Evolutionary conservation across 1,140 invertebrate genomes (phyloP).

Genomic region (Cepaea nemoralis): DNA sequence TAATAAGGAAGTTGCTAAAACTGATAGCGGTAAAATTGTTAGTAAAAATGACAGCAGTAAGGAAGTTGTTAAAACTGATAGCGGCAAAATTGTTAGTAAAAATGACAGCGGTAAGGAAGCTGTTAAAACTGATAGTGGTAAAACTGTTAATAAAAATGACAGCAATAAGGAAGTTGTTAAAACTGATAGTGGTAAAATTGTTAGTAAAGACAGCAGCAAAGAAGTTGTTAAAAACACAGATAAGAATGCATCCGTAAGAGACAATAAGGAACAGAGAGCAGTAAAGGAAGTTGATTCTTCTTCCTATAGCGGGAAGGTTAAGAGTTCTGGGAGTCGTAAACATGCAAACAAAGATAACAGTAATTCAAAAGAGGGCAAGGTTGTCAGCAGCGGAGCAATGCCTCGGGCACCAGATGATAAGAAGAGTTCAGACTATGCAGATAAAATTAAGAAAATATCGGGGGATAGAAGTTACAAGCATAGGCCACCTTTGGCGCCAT

Average conservation of each 20-base stretch:
- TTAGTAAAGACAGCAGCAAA: not conserved
- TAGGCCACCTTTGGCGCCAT: not conserved
- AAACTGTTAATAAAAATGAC: not conserved
- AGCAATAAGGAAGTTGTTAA: not conserved
- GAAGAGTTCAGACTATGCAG: not conserved
- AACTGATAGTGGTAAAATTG: too few relatives aligned
- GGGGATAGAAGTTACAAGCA: not conserved
- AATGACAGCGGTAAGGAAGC: not conserved
- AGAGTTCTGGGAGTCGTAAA: not conserved
- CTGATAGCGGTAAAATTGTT: not conserved
- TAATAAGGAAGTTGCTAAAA: not conserved
- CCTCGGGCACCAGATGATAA: not conserved
- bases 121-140: not conserved
- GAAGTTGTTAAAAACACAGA: not conserved
- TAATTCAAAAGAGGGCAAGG: not conserved
- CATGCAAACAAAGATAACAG: not conserved
- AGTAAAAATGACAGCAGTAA: not conserved
- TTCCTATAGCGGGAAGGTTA: not conserved
- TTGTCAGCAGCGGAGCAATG: not conserved
- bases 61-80: not conserved
- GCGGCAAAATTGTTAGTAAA: not conserved
- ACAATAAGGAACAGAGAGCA: not conserved
- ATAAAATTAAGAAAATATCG: not conserved
- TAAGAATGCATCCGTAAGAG: not conserved
- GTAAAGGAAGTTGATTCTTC: not conserved